phyloP scores from a whole-genome alignment of 37 sponge, comb jelly and placozoan species.

The Dysidea cf. avara region DNA sequence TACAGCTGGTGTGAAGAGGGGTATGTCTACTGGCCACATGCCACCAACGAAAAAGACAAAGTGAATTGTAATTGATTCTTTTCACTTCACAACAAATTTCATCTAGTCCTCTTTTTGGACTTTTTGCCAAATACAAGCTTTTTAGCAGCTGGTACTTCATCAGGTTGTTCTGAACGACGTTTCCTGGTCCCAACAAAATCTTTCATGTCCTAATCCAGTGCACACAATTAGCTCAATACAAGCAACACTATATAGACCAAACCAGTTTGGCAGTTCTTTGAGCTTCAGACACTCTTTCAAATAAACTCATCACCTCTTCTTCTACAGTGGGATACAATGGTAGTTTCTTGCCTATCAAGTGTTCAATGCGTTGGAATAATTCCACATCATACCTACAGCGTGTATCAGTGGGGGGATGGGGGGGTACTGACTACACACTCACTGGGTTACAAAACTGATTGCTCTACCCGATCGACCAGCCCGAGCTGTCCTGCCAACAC shows the following conservation, averaged over 20 bases:
- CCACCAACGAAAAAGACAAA: too few relatives aligned
- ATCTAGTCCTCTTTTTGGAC: too few relatives aligned
- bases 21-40: too few relatives aligned
- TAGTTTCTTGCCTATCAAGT: constrained; percentile 92
- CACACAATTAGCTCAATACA: too few relatives aligned
- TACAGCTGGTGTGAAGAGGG: constrained; percentile 3
- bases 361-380: constrained; percentile 93
- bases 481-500: constrained; percentile 97
- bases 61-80: too few relatives aligned
- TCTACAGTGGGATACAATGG: constrained; percentile 87
- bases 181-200: too few relatives aligned
- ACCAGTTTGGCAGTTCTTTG: constrained; percentile 94
- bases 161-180: too few relatives aligned
- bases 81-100: too few relatives aligned
- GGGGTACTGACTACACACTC: constrained; percentile 3
- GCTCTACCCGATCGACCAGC: constrained; percentile 92
- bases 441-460: constrained; percentile 97
- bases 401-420: not conserved
- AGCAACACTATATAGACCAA: too few relatives aligned
- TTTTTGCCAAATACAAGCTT: too few relatives aligned
- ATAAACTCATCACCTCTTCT: constrained; percentile 89
- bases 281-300: constrained; percentile 94
- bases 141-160: too few relatives aligned
- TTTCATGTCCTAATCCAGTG: too few relatives aligned
- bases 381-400: constrained; percentile 93